Conservation (phyloP, 2,113 vertebrate genomes). For the Crypturellus undulatus region DNA sequence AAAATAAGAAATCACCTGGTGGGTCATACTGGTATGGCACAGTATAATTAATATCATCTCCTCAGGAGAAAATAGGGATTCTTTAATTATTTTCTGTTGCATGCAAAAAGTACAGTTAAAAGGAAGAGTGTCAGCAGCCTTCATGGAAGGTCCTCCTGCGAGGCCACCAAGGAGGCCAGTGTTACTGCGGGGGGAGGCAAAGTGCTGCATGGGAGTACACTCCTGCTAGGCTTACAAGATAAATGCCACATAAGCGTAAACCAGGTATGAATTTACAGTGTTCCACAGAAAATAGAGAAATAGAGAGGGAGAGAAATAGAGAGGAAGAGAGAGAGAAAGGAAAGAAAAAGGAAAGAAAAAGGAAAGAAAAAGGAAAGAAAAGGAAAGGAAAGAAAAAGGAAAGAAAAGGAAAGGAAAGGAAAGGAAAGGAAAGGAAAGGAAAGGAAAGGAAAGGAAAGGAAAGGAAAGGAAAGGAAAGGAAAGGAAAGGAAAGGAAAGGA, state of each 20-base stretch:
- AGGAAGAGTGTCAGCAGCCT: background rate
- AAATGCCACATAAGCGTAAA: background rate
- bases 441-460: too few species aligned
- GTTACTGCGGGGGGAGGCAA: background rate
- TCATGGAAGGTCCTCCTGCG: background rate
- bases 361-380: too few species aligned
- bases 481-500: too few species aligned
- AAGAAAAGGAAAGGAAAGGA: too few species aligned
- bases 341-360: too few species aligned
- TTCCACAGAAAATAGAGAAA: too few species aligned
- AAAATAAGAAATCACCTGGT: background rate
- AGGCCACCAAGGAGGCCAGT: background rate
- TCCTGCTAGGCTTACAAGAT: background rate
- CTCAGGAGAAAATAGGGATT: background rate
- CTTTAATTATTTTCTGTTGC: background rate
- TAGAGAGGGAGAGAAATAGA: too few species aligned
- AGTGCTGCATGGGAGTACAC: accelerated
- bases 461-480: too few species aligned
- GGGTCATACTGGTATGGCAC: background rate
- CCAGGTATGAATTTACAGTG: background rate
- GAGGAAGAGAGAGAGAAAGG: too few species aligned
- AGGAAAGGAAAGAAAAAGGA: too few species aligned
- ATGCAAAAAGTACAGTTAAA: background rate
- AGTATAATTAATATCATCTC: background rate
- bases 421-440: too few species aligned